Evolutionary conservation across 2,888 invertebrate species (phyloP), one percentile per base, ranked within the genome.

Genomic region (Ptychoptera albimana): DNA sequence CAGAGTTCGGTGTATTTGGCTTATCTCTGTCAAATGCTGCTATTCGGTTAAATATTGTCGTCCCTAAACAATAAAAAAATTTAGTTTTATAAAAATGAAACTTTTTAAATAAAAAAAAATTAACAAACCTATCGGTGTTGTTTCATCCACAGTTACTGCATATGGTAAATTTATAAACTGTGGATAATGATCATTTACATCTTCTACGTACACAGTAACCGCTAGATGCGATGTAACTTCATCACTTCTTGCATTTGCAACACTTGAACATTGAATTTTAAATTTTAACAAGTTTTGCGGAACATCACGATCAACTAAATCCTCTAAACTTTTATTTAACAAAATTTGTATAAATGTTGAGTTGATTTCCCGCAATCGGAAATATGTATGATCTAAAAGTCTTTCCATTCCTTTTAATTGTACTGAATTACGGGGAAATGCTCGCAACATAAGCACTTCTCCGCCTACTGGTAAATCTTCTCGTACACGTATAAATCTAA

Each of bases 1-100:
- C 86, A 0, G 87, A 87, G 65, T 88, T 88, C 1, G 84, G 86
- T 0, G 84, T 88, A 63, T 87, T 86, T 0, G 87, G 87, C 60
- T 86, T 86, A 61, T 88, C 88, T 6, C 80, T 74, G 64, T 88
- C 88, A 39, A 79, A 73, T 0, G 88, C 87, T 42, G 75, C 75
- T 50, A 89, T 83, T 11, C 82, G 82, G 51, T 82, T 76, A 63
- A 84, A 88, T 51, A 89, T 75, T 23, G 84, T 85, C 48, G 85
- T 69, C 46, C 87, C 88, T 0, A 59, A 51, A 32, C 4, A 9
- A 32, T 30, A 30, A 7, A n/a, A 30, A n/a, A n/a, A n/a, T n/a
- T n/a, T n/a, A n/a, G n/a, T n/a, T 32, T 32, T 7, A 32, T 32
- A 3, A 3, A 32, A 32, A 32, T 4, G 9, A 30, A 39, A 10